Conservation (phyloP, 1,140 invertebrate species). For the Glomeris maerens region DNA sequence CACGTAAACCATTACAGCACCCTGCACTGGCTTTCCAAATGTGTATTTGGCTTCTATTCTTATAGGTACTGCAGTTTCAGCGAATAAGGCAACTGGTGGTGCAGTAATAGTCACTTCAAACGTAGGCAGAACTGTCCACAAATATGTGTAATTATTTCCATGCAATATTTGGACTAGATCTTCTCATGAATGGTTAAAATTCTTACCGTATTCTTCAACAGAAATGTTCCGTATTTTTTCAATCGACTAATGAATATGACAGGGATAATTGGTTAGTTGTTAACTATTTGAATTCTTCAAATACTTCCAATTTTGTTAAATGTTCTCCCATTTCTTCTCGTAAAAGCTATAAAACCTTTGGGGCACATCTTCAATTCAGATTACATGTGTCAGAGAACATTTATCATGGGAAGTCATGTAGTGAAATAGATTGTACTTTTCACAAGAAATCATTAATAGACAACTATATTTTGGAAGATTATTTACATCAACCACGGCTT, state of each 20-base stretch:
- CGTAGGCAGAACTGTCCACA: slow-evolving; percentile 75
- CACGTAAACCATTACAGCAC: slow-evolving; percentile 17
- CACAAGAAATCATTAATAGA: no score
- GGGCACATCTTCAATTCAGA: no score
- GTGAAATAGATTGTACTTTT: no score
- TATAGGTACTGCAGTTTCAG: slow-evolving; percentile 54
- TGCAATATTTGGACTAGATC: not conserved
- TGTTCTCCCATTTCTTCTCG: no score
- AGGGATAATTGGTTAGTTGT: no score
- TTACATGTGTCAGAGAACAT: no score
- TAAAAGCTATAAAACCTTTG: no score
- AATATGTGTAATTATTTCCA: not conserved
- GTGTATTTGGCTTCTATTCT: slow-evolving; percentile 61
- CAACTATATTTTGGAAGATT: no score
- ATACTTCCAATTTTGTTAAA: no score
- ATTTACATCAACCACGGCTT: slow-evolving; percentile 42
- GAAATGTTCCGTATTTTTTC: slow-evolving; percentile 44
- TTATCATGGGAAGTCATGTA: no score
- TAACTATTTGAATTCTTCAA: no score
- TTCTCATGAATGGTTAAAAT: not conserved
- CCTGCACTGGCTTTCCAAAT: slow-evolving; percentile 58
- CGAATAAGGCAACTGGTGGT: slow-evolving; percentile 62
- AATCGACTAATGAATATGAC: no score
- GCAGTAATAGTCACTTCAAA: slow-evolving; percentile 75
- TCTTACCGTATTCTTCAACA: slow-evolving; percentile 64